Evolutionary conservation across 1,140 invertebrate species (phyloP).

Genomic region (Sycophila sp.): DNA sequence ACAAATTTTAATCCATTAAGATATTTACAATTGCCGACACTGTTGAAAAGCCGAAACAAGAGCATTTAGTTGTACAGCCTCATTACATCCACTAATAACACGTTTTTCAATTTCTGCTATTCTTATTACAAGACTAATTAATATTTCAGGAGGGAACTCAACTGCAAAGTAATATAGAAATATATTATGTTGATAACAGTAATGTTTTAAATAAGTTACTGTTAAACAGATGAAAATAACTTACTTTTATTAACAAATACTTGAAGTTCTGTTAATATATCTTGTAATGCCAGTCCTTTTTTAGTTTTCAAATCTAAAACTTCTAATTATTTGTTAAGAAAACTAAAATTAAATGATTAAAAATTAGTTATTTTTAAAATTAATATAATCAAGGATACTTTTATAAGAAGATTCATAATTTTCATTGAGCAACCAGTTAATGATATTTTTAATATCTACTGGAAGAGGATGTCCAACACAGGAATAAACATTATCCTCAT

Average conservation of each 20-base stretch:
- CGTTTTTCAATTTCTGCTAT: slow-evolving; percentile 86
- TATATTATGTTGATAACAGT: no score
- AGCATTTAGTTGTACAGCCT: slow-evolving; percentile 86
- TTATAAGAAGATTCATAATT: slow-evolving; percentile 82
- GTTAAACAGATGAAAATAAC: slow-evolving; percentile 48
- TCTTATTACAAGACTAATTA: slow-evolving; percentile 80
- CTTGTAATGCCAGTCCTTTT: slow-evolving; percentile 89
- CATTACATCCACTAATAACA: slow-evolving; percentile 79
- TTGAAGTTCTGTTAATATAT: slow-evolving; percentile 92
- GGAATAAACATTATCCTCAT: slow-evolving; percentile 92
- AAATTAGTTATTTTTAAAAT: background rate
- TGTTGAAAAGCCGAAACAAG: slow-evolving; percentile 82
- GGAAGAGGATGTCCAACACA: slow-evolving; percentile 96
- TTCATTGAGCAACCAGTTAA: slow-evolving; percentile 91
- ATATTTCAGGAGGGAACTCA: slow-evolving; percentile 80
- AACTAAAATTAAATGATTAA: background rate
- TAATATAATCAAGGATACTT: slow-evolving; percentile 76
- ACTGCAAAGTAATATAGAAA: slow-evolving; percentile 71
- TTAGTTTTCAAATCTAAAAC: slow-evolving; percentile 84
- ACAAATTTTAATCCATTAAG: slow-evolving; percentile 19
- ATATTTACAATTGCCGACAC: slow-evolving; percentile 68
- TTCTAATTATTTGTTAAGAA: slow-evolving; percentile 68
- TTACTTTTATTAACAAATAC: slow-evolving; percentile 86
- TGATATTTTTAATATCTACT: slow-evolving; percentile 88
- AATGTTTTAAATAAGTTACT: no score